Percentiles rank a stretch among this genome's conserved stretches.
Conservation (phyloP, 1,140 invertebrate genomes). For the Drosophila sproati region DNA sequence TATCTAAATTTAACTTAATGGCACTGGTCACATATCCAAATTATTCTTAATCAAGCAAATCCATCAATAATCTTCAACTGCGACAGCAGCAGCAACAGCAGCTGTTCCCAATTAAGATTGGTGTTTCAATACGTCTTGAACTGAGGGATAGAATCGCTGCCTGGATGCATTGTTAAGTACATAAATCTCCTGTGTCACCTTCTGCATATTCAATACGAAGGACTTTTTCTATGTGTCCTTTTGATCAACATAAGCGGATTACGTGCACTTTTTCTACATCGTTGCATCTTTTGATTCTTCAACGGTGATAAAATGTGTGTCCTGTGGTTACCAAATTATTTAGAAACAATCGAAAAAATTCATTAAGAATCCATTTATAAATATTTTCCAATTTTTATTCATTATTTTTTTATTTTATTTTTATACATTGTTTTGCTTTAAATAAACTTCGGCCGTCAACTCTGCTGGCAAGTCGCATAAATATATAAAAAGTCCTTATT, state of each 20-base stretch:
- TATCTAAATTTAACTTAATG: conserved; percentile 42
- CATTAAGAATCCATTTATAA: conserved; percentile 52
- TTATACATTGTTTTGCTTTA: conserved; percentile 31
- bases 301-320: conserved; percentile 31
- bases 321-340: conserved; percentile 35
- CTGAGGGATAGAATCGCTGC: conserved; percentile 3
- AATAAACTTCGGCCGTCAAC: conserved; percentile 14
- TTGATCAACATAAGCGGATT: conserved; percentile 64
- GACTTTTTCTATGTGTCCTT: conserved; percentile 1
- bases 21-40: conserved; percentile 10
- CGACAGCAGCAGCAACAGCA: conserved; percentile 26
- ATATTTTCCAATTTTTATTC: conserved; percentile 66
- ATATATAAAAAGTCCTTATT: conserved; percentile 63
- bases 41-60: conserved; percentile 8
- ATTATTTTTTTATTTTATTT: conserved; percentile 11
- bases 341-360: background rate
- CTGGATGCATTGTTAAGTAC: conserved; percentile 10
- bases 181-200: conserved; percentile 40
- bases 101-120: conserved; percentile 32
- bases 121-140: background rate
- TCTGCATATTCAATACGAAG: conserved; percentile 13
- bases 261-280: conserved; percentile 60
- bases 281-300: conserved; percentile 47
- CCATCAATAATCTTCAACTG: conserved; percentile 47
- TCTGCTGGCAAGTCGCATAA: conserved; percentile 27